Evolutionary conservation across 2,888 invertebrate species (phyloP), one percentile per base, ranked within the genome.

Genomic region (Microdon myrmicae): DNA sequence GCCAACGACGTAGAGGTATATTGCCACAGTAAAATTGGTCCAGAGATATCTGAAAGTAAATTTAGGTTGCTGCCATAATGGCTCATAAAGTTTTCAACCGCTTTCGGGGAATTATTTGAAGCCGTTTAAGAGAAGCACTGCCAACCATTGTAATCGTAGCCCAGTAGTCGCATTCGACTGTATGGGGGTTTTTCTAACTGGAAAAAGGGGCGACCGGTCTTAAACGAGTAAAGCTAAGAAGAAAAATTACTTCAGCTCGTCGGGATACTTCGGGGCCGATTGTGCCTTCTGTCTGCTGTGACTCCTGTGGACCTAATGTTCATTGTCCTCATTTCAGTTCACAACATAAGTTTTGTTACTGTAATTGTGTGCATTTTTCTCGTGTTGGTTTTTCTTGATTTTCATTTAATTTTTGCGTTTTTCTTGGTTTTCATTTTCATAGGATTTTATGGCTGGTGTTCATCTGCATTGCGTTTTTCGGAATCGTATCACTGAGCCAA

Each of bases 401-500:
- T 10, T 13, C 12, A 20, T 37, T 1, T 4, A 4, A 22, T 16
- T 26, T 38, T 45, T 43, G 10, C 38, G 28, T 41, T 16, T 16
- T 2, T 26, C 31, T 64, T 53, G 45, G 64, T 58, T 23, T n/a
- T n/a, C 17, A 31, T 48, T 32, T 39, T 56, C 49, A 59, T 68
- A 86, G 86, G n/a, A 68, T 83, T 35, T 77, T 86, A 25, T 86
- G 86, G 86, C 70, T 86, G 7, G 74, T 78, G 3, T 79, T 83
- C 53, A 83, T 87, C 20, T 79, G 77, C 7, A 70, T 84, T 16
- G 86, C 85, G 0, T 78, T 83, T 5, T 83, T 81, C 66, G 84
- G 85, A 3, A 81, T 85, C 5, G 73, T 83, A 12, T 82, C 81
- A 68, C 77, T 86, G 25, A 87, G 88, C 14, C 77, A 79, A 55